Conservation (phyloP, 92 coral and sea anemone species). For the Paragorgia papillata region DNA sequence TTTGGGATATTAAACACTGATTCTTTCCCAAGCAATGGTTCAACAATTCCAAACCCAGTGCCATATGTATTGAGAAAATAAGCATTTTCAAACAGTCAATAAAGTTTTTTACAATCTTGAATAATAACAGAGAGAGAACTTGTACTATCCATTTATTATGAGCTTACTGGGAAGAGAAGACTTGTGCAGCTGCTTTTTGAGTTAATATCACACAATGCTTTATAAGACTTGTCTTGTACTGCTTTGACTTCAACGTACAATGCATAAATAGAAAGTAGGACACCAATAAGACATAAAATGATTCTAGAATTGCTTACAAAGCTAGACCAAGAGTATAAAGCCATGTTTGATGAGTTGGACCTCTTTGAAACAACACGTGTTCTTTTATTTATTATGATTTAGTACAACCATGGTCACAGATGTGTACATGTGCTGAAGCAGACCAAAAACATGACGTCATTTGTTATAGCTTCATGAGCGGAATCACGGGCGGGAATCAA, state of each 20-base stretch:
- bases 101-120: neutral
- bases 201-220: conserved; percentile 89
- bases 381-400: too few species aligned
- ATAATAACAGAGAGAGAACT: neutral
- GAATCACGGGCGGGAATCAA: too few species aligned
- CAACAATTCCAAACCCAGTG: conserved; percentile 96
- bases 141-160: too few species aligned
- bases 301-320: conserved; percentile 43
- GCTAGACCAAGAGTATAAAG: too few species aligned
- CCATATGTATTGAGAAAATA: conserved; percentile 70
- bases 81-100: neutral
- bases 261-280: conserved; percentile 79
- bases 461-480: too few species aligned
- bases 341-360: too few species aligned
- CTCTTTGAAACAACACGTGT: too few species aligned
- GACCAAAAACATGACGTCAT: too few species aligned
- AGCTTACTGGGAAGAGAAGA: conserved; percentile 91
- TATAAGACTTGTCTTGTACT: conserved; percentile 61
- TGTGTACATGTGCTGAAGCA: too few species aligned
- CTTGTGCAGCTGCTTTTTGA: conserved; percentile 96
- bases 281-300: conserved; percentile 68
- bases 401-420: too few species aligned
- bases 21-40: conserved; percentile 86
- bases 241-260: conserved; percentile 84
- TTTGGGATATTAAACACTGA: conserved; percentile 88